Evolutionary conservation across 1,140 invertebrate genomes (phyloP), one percentile per base, ranked within the genome.

Genomic region (Papilio glaucus): DNA sequence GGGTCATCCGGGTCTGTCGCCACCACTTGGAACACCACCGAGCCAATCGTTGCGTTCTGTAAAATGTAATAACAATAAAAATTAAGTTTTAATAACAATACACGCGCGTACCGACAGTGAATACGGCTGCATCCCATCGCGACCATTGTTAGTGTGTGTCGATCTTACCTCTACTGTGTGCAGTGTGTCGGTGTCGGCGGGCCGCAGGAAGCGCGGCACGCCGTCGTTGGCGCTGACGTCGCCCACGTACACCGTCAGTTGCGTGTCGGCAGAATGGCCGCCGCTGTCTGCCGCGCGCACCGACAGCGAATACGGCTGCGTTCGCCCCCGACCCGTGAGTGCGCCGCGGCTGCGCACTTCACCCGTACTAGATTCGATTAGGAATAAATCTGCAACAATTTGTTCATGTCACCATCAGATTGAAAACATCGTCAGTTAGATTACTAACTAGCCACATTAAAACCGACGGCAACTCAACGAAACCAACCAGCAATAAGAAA

Each of bases 201-300:
- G 96, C 53, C 95, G 92, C 7, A 97, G 94, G 76, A 98, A 97
- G 7, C 94, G 92, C 0, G 97, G 97, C 7, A 97, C 95, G 0
- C 97, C 97, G 85, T 98, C 97, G 82, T 98, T 98, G 71, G 95
- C 95, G 45, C 96, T 96, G 0, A 98, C 96, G 82, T 98, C 97
- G 0, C 97, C 96, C 26, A 98, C 96, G 75, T 96, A 96, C 0
- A 98, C 82, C 0, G 94, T 93, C 0, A 97, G 83, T 21, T 94
- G 93, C 0, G 95, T 94, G 60, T 97, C 96, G 0, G 95, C 94
- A 65, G 92, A 94, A 1, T 97, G 90, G 13, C 94, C 94, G 0
- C 96, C 97, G 67, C 94, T 94, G 88, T 98, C 97, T 74, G 95
- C 94, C 0, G 96, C 96, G 15, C 95, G 89, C 0, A 97, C 94